Base-by-base conservation (phyloP, 1,140 invertebrate species). In the Stenopsyche tienmushanensis region DNA sequence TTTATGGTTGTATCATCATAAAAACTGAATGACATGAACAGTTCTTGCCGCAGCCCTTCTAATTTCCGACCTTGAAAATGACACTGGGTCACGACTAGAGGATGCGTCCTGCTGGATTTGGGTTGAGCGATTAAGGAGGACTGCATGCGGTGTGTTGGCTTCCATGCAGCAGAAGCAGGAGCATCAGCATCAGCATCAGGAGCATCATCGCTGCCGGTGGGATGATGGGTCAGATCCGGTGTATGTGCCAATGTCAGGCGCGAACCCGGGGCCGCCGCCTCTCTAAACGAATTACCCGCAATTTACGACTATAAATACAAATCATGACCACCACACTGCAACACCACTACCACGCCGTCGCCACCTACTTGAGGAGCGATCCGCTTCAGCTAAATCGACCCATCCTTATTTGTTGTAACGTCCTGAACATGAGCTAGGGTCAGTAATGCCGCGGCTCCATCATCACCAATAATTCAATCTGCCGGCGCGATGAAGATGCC, bases 201-300 rank as follows among this genome's bases (percentile, higher is more conserved):
- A 9, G 41, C n/a, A 34, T 34, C 29, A 7, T 13, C 29, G 29
- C 47, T 18, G 47, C 29, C 29, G 21, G 47, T 34, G 21, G n/a
- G 25, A 8, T 57, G 54, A 57, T 57, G 34, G 54, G 24, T 20
- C 39, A 57, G 54, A 57, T 57, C 54, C 54, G 54, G 54, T 23
- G 47, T 18, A n/a, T 21, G 18, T 57, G 34, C 39, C 54, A 57
- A 57, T 57, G 54, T 57, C 54, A 45, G 9, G 44, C n/a, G 13
- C n/a, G 13, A 8, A 13, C 49, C 23, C 49, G 18, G 10, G 25
- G 17, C 21, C 10, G 21, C 15, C 47, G 15, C 20, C n/a, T 8
- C 60, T 53, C 29, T 52, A 42, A 53, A 53, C 25, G 65, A 66
- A 66, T 66, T 66, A 66, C 44, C 44, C 26, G 41, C 58, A 66